phyloP scores from a whole-genome alignment of 2,888 invertebrate genomes.

The Cheilosia vernalis region DNA sequence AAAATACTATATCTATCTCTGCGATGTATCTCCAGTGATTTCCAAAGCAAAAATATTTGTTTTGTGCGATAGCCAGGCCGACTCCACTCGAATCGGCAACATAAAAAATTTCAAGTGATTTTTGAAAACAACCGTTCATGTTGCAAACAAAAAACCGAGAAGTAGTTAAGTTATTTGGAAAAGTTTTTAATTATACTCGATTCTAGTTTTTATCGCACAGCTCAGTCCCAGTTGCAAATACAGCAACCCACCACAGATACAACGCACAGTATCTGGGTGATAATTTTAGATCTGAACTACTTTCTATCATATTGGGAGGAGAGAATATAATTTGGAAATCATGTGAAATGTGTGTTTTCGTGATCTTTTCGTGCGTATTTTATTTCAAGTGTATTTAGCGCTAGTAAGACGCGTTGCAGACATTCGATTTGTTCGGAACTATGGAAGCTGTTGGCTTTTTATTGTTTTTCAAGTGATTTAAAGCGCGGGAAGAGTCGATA shows the following conservation, averaged over 20 bases:
- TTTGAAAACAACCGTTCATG: conserved; percentile 1
- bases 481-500: no score
- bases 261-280: conserved; percentile 1
- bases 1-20: background rate
- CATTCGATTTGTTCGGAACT: background rate
- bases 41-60: background rate
- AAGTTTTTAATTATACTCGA: background rate
- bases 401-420: background rate
- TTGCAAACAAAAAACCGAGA: background rate
- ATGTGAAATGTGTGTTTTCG: background rate
- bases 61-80: background rate
- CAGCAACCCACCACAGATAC: background rate
- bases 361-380: background rate
- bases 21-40: background rate
- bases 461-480: no score
- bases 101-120: background rate
- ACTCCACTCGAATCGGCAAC: background rate
- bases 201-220: background rate
- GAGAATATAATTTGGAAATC: conserved; percentile 3
- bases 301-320: background rate
- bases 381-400: conserved; percentile 4
- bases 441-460: no score
- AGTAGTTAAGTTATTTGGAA: background rate
- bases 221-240: background rate
- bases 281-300: conserved; percentile 18